Percentiles rank a stretch among this genome's conserved stretches.
Conservation (phyloP, 2,888 invertebrate species). For the Brenthis daphne region DNA sequence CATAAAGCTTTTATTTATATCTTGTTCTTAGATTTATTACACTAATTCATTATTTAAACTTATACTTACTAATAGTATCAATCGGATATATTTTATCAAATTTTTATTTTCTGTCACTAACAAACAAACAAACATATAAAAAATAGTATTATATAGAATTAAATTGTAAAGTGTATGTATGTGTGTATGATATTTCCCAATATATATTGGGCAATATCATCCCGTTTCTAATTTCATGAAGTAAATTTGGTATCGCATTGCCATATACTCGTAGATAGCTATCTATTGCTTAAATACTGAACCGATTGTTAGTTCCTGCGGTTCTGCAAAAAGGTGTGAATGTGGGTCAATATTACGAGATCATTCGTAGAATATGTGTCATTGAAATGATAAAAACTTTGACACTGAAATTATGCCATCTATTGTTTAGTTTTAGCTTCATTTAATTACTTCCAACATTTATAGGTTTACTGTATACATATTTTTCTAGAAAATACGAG, state of each 20-base stretch:
- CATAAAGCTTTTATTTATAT: not conserved
- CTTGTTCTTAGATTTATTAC: no score
- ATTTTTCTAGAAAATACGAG: not conserved
- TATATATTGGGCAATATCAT: constrained; percentile 2
- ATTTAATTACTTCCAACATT: constrained; percentile 13
- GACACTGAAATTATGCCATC: constrained; percentile 38
- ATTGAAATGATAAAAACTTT: constrained; percentile 42
- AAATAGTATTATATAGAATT: no score
- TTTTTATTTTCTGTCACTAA: no score
- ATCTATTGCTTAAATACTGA: constrained; percentile 50
- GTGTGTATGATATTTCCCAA: no score
- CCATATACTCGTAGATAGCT: constrained; percentile 40
- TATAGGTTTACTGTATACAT: not conserved
- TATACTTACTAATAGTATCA: no score
- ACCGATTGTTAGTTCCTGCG: constrained; percentile 43
- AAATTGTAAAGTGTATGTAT: no score
- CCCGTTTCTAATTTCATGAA: constrained; percentile 8
- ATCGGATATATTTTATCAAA: no score
- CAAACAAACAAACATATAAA: no score
- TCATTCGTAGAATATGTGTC: constrained; percentile 48
- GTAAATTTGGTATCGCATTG: constrained; percentile 24
- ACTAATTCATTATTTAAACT: no score
- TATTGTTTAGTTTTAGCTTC: constrained; percentile 25
- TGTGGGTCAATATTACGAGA: constrained; percentile 44
- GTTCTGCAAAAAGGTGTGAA: constrained; percentile 62